These are phyloP conservation scores for Tautogolabrus adspersus DNA, from an alignment of 2,113 vertebrate genomes.

Conservation along the genomic window DNA sequence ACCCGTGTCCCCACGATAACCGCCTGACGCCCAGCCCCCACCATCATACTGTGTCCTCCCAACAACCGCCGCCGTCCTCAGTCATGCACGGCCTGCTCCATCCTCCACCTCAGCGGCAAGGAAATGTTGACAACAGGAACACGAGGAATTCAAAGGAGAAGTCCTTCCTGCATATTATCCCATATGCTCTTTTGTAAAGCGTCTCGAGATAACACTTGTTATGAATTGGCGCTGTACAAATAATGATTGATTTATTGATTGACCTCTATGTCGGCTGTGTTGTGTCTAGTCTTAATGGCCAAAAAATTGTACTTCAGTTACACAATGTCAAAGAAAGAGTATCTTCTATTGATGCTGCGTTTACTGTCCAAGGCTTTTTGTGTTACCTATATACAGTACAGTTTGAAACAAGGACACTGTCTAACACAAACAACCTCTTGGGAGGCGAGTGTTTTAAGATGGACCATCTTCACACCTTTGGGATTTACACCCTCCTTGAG, in stretches of 20 bases:
- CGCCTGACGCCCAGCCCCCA: too few species aligned
- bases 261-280: not conserved
- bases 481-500: constrained; percentile 53
- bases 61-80: too few species aligned
- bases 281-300: not conserved
- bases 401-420: constrained; percentile 44
- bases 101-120: too few species aligned
- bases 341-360: constrained; percentile 2
- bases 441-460: constrained; percentile 48
- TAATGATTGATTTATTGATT: not conserved
- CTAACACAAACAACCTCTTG: constrained; percentile 24
- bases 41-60: too few species aligned
- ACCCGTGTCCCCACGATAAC: too few species aligned
- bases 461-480: constrained; percentile 25
- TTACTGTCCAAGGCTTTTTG: not conserved
- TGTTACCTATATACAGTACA: constrained; percentile 44
- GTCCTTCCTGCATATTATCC: too few species aligned
- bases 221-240: too few species aligned
- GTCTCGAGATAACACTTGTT: too few species aligned
- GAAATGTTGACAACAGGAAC: too few species aligned
- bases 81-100: too few species aligned
- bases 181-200: too few species aligned
- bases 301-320: not conserved
- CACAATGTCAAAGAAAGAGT: not conserved
- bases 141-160: too few species aligned